Evolutionary conservation across 2,888 invertebrate species (phyloP).

Genomic region (Cephus pygmeus): DNA sequence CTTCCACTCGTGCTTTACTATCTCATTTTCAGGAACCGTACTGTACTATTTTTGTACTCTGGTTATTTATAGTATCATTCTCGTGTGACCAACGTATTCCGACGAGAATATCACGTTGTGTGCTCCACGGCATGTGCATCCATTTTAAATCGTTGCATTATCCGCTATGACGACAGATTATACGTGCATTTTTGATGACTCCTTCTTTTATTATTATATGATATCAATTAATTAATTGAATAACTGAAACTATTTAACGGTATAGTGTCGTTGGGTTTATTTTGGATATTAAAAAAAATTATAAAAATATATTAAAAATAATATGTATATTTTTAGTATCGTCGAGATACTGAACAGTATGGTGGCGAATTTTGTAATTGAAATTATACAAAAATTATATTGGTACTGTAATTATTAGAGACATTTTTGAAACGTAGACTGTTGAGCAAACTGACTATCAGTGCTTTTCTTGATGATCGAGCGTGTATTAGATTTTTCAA

Average conservation of each 20-base stretch:
- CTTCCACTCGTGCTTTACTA: neutral
- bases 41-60: conserved; percentile 45
- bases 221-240: too few relatives aligned
- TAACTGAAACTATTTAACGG: neutral
- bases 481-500: neutral
- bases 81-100: conserved; percentile 44
- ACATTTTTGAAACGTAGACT: too few relatives aligned
- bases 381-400: neutral
- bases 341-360: neutral
- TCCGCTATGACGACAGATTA: neutral
- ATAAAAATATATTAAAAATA: neutral
- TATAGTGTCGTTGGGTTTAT: neutral
- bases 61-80: conserved; percentile 48
- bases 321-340: neutral
- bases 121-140: conserved; percentile 23
- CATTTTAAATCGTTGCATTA: conserved; percentile 36
- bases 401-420: too few relatives aligned
- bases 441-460: too few relatives aligned
- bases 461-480: too few relatives aligned
- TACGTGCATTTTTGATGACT: neutral
- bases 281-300: neutral
- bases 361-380: neutral
- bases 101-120: conserved; percentile 42
- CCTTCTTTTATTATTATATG: neutral
- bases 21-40: conserved; percentile 11